Evolutionary conservation across 2,888 invertebrate species (phyloP), one percentile per base, ranked within the genome.

Genomic region (Cheilosia grossa): DNA sequence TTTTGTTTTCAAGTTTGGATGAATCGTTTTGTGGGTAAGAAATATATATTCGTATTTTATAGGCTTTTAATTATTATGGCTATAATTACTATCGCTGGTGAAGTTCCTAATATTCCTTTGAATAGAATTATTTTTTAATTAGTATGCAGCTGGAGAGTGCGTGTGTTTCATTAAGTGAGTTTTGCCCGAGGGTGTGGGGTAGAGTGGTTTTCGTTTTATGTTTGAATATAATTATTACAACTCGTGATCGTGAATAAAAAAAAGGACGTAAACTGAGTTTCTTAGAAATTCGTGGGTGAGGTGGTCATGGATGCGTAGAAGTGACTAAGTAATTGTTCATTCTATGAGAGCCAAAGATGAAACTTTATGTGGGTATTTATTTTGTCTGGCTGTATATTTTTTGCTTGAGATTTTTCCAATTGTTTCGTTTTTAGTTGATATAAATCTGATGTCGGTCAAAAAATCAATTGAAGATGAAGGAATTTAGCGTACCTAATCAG

Each of bases 51-150:
- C 58, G 15, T 64, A 24, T 66, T 40, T 67, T 24, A 30, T 58
- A 53, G 53, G 61, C 53, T 24, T 61, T 53, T 61, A 61, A 69
- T 53, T 67, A 42, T 77, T 67, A 69, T 40, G 27, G 19, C 49
- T 27, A 64, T 64, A 19, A 56, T 66, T 74, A 40, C 58, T 74
- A 47, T 40, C 37, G 24, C 53, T 24, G 54, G n/a, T 27, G 37
- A 56, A 73, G 56, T 37, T 30, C 10, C 4, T 64, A 53, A 44
- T 53, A 47, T 54, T 54, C 21, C 10, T 37, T 40, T 58, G 40
- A 53, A 67, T 53, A 7, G 17, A 67, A 44, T 70, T 64, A 42
- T 49, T 63, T 37, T 37, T 47, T 78, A 64, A 78, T 78, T 70
- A 78, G 56, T 64, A 78, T 78, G 47, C 70, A 70, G 19, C 37